Percentiles rank a stretch among this genome's conserved stretches.
phyloP scores from a whole-genome alignment of 2,113 vertebrate genomes.

The Macquaria ambigua region DNA sequence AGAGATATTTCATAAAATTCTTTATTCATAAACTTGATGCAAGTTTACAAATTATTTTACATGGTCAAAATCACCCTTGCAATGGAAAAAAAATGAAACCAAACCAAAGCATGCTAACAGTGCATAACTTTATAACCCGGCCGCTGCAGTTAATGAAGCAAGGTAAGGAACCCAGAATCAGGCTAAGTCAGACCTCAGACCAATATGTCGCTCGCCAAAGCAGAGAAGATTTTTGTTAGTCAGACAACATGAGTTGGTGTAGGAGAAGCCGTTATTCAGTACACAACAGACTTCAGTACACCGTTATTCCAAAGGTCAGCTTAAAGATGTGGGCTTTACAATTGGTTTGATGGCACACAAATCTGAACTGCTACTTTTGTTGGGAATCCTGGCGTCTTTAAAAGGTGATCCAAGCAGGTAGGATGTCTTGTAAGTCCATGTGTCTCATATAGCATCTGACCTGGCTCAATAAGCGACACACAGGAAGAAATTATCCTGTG shows the following conservation, averaged over 20 bases:
- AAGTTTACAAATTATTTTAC: slow-evolving; percentile 91
- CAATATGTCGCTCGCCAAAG: slow-evolving; percentile 48
- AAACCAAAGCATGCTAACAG: slow-evolving; percentile 87
- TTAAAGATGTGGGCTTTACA: slow-evolving; percentile 32
- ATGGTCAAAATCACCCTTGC: slow-evolving; percentile 88
- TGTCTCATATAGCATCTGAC: slow-evolving; percentile 36
- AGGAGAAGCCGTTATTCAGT: slow-evolving; percentile 53
- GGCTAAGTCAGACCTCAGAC: slow-evolving; percentile 64
- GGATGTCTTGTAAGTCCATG: slow-evolving; percentile 30
- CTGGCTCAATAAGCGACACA: slow-evolving; percentile 47
- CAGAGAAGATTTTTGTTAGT: slow-evolving; percentile 58
- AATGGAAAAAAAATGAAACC: slow-evolving; percentile 75
- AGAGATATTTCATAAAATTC: slow-evolving; percentile 85
- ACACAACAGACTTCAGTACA: slow-evolving; percentile 50
- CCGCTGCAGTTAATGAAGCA: slow-evolving; percentile 77
- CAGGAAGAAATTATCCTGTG: slow-evolving; percentile 23
- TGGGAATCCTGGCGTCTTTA: slow-evolving; percentile 40
- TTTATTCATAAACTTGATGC: slow-evolving; percentile 92
- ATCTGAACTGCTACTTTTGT: slow-evolving; percentile 56
- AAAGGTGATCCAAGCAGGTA: slow-evolving; percentile 34
- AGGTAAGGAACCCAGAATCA: slow-evolving; percentile 67
- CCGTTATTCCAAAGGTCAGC: slow-evolving; percentile 41
- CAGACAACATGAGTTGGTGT: slow-evolving; percentile 40
- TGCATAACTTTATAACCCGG: slow-evolving; percentile 84
- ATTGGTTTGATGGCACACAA: slow-evolving; percentile 55